These are phyloP conservation scores for Gerris lacustris DNA, from an alignment of 2,888 invertebrate genomes.

Conservation along the genomic window DNA sequence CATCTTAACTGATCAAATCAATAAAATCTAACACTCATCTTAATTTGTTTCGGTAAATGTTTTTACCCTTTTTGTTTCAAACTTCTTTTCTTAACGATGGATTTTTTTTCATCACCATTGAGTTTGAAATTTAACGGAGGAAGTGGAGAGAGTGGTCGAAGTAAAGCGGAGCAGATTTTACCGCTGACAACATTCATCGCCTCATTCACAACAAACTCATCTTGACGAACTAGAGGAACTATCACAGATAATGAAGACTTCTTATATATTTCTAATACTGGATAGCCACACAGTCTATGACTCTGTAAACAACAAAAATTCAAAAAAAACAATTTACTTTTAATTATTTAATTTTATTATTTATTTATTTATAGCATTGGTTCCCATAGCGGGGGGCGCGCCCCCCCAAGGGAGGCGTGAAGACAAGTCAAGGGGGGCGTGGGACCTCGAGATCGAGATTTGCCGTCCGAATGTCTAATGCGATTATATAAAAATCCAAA, in stretches of 20 bases:
- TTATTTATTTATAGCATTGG: too few species aligned
- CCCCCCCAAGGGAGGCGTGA: too few species aligned
- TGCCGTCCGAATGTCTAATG: too few species aligned
- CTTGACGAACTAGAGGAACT: slow-evolving; percentile 26
- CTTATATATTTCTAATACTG: slow-evolving; percentile 27
- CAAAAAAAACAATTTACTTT: too few species aligned
- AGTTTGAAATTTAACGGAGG: neutral
- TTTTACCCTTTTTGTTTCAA: slow-evolving; percentile 1
- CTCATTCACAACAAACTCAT: slow-evolving; percentile 28
- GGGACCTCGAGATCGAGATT: too few species aligned
- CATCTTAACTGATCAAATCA: too few species aligned
- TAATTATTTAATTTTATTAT: too few species aligned
- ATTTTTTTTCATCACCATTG: neutral
- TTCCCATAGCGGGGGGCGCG: too few species aligned
- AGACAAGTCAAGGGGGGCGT: too few species aligned
- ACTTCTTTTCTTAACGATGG: neutral
- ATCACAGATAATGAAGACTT: slow-evolving; percentile 20
- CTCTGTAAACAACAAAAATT: slow-evolving; percentile 21
- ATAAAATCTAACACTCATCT: too few species aligned
- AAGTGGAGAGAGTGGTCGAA: neutral
- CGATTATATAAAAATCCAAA: too few species aligned
- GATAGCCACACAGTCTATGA: slow-evolving; percentile 27
- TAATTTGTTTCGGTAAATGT: neutral
- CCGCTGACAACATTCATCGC: slow-evolving; percentile 24
- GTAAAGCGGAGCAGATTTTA: neutral